phyloP scores from a whole-genome alignment of 2,888 invertebrate species.

The Lasioglossum marginatum region DNA sequence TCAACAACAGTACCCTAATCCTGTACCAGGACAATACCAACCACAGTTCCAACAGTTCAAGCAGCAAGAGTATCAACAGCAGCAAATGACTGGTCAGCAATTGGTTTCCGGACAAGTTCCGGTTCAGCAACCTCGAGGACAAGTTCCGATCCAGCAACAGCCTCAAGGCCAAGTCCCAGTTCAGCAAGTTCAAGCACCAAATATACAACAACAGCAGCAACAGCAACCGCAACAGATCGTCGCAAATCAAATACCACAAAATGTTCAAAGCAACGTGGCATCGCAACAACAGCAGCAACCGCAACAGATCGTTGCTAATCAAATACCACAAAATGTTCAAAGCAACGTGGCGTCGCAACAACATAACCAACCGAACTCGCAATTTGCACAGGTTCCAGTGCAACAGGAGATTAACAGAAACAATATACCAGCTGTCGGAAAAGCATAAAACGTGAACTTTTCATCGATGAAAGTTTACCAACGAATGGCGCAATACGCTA shows the following conservation, averaged over 20 bases:
- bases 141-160: constrained; percentile 37
- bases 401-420: constrained; percentile 53
- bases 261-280: constrained; percentile 47
- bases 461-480: neutral
- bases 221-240: neutral
- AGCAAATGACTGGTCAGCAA: constrained; percentile 63
- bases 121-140: constrained; percentile 42
- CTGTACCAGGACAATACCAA: constrained; percentile 52
- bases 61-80: constrained; percentile 64
- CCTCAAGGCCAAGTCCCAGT: constrained; percentile 20
- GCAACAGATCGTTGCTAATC: constrained; percentile 34
- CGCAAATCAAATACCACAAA: constrained; percentile 64
- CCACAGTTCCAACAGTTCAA: constrained; percentile 69
- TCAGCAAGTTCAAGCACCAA: constrained; percentile 22
- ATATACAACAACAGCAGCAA: neutral
- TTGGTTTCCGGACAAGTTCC: constrained; percentile 60
- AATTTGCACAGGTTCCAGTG: constrained; percentile 32
- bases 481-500: neutral
- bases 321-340: constrained; percentile 63
- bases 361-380: constrained; percentile 56
- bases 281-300: constrained; percentile 45
- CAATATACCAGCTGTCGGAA: constrained; percentile 43
- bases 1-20: constrained; percentile 67
- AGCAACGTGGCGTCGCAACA: constrained; percentile 49
- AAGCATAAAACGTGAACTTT: constrained; percentile 44